phyloP scores from a whole-genome alignment of 2,797 vertebrate genomes.

The Gobio occitaniae region DNA sequence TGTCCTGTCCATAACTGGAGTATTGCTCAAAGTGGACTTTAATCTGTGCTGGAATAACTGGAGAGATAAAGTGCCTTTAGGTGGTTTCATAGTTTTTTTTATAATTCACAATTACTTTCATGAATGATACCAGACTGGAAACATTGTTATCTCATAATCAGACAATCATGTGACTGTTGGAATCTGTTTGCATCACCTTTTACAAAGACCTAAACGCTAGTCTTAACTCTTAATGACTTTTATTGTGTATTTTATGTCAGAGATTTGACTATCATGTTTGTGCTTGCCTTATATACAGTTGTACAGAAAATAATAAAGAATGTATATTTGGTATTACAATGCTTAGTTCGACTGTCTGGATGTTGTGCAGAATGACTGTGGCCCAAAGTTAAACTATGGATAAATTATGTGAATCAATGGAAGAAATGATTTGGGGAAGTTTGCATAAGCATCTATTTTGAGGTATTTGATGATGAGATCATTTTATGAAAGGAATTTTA shows the following conservation, averaged over 20 bases:
- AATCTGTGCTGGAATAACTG: conserved; percentile 42
- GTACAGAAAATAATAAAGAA: conserved; percentile 52
- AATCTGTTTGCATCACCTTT: conserved; percentile 1
- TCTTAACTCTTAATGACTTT: background rate
- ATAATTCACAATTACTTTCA: conserved; percentile 28
- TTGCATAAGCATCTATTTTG: background rate
- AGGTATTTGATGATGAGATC: background rate
- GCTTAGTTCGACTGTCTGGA: conserved; percentile 31
- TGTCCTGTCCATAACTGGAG: conserved; percentile 49
- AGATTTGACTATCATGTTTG: conserved; percentile 33
- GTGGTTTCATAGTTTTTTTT: background rate
- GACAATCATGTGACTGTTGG: conserved; percentile 5
- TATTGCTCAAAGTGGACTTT: conserved; percentile 42
- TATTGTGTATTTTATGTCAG: conserved; percentile 28
- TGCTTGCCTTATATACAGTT: conserved; percentile 32
- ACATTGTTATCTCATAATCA: conserved; percentile 26
- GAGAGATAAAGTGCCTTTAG: conserved; percentile 46
- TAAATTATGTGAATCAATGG: background rate
- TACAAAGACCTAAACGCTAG: conserved; percentile 16
- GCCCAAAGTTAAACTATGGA: background rate
- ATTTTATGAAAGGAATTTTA: background rate
- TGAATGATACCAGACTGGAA: conserved; percentile 41
- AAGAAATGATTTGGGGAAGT: background rate
- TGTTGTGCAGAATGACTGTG: conserved; percentile 16
- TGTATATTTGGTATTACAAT: conserved; percentile 54